Conservation (phyloP, 2,888 invertebrate species). For the Sussaba pulchella region DNA sequence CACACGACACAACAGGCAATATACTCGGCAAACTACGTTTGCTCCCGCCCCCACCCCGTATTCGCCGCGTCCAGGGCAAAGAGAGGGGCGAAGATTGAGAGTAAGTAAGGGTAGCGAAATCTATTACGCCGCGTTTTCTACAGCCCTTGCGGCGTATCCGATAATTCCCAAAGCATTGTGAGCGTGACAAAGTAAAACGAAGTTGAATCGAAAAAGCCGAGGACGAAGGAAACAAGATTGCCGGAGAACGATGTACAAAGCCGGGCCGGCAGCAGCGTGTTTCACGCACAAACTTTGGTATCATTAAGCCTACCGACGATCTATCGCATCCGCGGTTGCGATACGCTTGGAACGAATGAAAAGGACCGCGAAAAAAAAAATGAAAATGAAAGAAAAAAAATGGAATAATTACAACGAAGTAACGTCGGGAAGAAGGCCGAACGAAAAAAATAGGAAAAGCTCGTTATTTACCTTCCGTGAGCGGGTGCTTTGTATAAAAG, state of each 20-base stretch:
- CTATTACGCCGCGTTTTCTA: too few relatives aligned
- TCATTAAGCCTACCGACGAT: conserved; percentile 24
- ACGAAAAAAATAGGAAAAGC: conserved; percentile 52
- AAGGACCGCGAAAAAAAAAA: conserved; percentile 2
- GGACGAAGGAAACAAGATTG: conserved; percentile 11
- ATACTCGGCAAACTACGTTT: too few relatives aligned
- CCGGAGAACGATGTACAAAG: conserved; percentile 2
- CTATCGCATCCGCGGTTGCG: conserved; percentile 37
- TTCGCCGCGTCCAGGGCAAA: too few relatives aligned
- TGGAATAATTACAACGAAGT: too few relatives aligned
- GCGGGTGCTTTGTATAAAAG: conserved; percentile 48
- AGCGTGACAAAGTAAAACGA: conserved; percentile 21
- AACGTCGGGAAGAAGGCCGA: too few relatives aligned
- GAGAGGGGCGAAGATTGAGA: too few relatives aligned
- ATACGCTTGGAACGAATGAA: conserved; percentile 6
- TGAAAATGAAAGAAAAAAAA: neutral
- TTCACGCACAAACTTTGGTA: conserved; percentile 13
- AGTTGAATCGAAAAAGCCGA: conserved; percentile 20
- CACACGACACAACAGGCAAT: too few relatives aligned
- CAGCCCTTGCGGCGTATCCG: too few relatives aligned
- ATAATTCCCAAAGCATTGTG: conserved; percentile 30
- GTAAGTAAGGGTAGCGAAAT: too few relatives aligned
- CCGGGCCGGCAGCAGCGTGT: conserved; percentile 4
- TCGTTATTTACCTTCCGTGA: conserved; percentile 61
- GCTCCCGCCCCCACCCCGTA: too few relatives aligned